Conservation (phyloP, 1,140 invertebrate species). For the Solen grandis region DNA sequence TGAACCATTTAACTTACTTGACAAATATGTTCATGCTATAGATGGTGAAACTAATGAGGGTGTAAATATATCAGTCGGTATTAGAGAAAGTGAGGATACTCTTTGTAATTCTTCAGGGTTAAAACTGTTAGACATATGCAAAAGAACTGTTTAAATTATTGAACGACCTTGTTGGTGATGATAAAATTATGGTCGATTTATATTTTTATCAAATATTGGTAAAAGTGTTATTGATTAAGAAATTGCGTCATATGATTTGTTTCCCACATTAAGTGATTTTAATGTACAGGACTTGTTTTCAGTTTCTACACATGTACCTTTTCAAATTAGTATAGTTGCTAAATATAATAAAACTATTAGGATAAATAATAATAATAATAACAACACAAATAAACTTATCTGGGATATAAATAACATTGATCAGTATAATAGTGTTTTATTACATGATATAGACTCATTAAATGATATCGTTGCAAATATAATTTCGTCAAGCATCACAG, state of each 20-base stretch:
- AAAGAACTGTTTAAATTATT: slow-evolving; percentile 5
- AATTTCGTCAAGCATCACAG: too few relatives aligned
- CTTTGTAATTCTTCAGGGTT: too few relatives aligned
- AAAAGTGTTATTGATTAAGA: too few relatives aligned
- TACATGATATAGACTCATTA: not conserved
- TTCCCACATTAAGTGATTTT: slow-evolving; percentile 5
- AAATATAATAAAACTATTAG: too few relatives aligned
- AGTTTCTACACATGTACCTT: not conserved
- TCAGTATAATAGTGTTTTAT: too few relatives aligned
- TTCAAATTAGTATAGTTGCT: too few relatives aligned
- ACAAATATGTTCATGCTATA: slow-evolving; percentile 11
- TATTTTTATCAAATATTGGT: too few relatives aligned
- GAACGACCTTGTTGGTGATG: not conserved
- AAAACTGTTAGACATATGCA: too few relatives aligned
- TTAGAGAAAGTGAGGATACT: not conserved
- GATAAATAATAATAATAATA: too few relatives aligned
- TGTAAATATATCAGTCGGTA: too few relatives aligned
- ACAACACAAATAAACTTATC: too few relatives aligned
- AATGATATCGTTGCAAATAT: not conserved
- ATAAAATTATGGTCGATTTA: not conserved
- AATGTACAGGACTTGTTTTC: slow-evolving; percentile 7
- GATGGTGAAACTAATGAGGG: not conserved
- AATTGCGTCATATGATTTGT: slow-evolving; percentile 5
- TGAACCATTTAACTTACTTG: not conserved
- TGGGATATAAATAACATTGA: too few relatives aligned